Conservation (phyloP, 2,888 invertebrate genomes). For the Pseudolycoriella hygida region DNA sequence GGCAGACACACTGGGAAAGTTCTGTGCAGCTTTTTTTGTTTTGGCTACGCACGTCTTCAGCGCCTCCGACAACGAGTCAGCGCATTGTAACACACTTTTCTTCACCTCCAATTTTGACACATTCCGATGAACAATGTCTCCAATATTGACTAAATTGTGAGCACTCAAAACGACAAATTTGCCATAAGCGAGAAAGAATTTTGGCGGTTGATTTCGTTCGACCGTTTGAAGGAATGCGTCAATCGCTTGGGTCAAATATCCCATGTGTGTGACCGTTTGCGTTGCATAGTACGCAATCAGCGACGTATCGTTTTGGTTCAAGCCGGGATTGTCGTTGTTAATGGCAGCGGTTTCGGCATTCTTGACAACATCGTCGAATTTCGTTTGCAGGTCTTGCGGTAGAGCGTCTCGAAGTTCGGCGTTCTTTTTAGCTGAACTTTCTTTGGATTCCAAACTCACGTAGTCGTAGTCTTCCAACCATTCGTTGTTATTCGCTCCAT, state of each 20-base stretch:
- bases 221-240: slow-evolving; percentile 84
- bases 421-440: slow-evolving; percentile 49
- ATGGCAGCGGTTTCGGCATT: slow-evolving; percentile 47
- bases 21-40: slow-evolving; percentile 79
- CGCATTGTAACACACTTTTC: slow-evolving; percentile 52
- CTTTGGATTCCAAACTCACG: slow-evolving; percentile 65
- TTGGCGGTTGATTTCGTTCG: slow-evolving; percentile 85
- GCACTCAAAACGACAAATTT: slow-evolving; percentile 90
- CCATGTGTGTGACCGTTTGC: slow-evolving; percentile 71
- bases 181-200: slow-evolving; percentile 80
- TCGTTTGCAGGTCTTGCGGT: slow-evolving; percentile 53
- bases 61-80: slow-evolving; percentile 65
- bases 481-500: slow-evolving; percentile 30
- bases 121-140: slow-evolving; percentile 82
- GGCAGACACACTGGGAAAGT: slow-evolving; percentile 78
- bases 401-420: slow-evolving; percentile 55
- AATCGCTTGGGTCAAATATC: slow-evolving; percentile 71
- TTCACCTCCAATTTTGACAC: slow-evolving; percentile 56
- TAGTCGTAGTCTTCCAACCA: slow-evolving; percentile 83
- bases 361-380: slow-evolving; percentile 56
- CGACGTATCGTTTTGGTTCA: slow-evolving; percentile 65
- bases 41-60: slow-evolving; percentile 67
- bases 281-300: slow-evolving; percentile 74
- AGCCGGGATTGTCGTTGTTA: slow-evolving; percentile 30
- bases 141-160: slow-evolving; percentile 84